These are phyloP conservation scores for Tipula helvola DNA, from an alignment of 2,888 invertebrate species.

Conservation along the genomic window DNA sequence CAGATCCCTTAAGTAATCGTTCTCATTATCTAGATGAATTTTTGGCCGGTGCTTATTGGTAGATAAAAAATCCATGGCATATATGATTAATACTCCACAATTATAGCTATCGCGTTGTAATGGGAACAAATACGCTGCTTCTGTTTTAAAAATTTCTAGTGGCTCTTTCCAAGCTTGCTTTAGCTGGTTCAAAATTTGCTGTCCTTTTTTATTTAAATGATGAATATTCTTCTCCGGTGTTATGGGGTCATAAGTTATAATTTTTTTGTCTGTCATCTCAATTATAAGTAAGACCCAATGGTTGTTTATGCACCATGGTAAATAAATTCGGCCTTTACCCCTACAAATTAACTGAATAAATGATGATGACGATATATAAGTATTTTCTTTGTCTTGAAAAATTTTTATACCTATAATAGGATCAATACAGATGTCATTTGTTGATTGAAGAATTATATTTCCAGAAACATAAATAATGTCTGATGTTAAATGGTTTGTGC, in stretches of 20 bases:
- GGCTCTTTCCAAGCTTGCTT: not conserved
- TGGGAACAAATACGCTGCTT: not conserved
- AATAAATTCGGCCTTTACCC: not conserved
- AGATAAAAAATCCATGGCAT: not conserved
- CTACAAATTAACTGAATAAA: not conserved
- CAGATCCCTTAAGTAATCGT: not conserved
- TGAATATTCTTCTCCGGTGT: not conserved
- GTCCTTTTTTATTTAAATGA: not conserved
- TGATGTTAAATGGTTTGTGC: not conserved
- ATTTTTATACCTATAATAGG: not conserved
- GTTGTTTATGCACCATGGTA: not conserved
- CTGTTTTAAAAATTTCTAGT: not conserved
- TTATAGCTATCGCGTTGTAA: not conserved
- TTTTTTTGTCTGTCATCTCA: not conserved
- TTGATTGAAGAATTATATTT: too few species aligned
- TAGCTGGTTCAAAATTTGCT: not conserved
- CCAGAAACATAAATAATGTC: not conserved
- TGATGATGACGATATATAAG: not conserved
- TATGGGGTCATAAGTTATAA: too few species aligned
- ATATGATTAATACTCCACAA: too few species aligned
- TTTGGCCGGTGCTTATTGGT: not conserved
- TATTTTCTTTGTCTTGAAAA: not conserved
- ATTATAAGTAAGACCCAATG: not conserved
- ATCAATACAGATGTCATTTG: too few species aligned
- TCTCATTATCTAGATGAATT: not conserved